Conservation (phyloP, 2,113 vertebrate genomes). For the Melospiza melodia region DNA sequence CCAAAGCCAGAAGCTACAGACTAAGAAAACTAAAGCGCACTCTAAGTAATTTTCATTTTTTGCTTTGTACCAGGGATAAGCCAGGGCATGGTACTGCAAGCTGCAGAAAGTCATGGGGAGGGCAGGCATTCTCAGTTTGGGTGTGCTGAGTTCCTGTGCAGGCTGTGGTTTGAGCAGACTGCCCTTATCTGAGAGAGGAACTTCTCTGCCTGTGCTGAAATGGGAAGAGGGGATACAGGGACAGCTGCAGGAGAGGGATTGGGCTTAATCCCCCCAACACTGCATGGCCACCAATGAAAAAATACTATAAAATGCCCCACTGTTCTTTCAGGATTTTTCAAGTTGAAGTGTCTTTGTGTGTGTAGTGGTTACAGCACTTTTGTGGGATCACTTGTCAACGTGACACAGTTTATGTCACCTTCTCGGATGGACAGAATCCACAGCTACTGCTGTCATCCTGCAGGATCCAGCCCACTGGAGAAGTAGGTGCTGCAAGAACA, state of each 20-base stretch:
- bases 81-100: neutral
- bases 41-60: neutral
- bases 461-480: neutral
- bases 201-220: neutral
- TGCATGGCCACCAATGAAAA: neutral
- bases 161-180: neutral
- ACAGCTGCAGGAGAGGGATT: neutral
- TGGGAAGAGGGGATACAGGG: neutral
- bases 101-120: neutral
- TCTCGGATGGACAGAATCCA: neutral
- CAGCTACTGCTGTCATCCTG: neutral
- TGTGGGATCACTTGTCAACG: neutral
- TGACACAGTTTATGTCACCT: neutral
- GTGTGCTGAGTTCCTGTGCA: neutral
- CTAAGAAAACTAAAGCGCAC: conserved; percentile 20
- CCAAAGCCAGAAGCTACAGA: conserved; percentile 24
- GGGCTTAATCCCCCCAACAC: neutral
- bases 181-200: neutral
- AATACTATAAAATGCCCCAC: neutral
- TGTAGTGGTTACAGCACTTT: neutral
- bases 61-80: neutral
- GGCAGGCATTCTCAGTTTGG: neutral
- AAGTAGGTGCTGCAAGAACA: neutral
- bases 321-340: neutral
- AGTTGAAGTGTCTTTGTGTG: rapidly evolving